Conservation (phyloP, 2,797 vertebrate genomes). For the Chaetophractus vellerosus region DNA sequence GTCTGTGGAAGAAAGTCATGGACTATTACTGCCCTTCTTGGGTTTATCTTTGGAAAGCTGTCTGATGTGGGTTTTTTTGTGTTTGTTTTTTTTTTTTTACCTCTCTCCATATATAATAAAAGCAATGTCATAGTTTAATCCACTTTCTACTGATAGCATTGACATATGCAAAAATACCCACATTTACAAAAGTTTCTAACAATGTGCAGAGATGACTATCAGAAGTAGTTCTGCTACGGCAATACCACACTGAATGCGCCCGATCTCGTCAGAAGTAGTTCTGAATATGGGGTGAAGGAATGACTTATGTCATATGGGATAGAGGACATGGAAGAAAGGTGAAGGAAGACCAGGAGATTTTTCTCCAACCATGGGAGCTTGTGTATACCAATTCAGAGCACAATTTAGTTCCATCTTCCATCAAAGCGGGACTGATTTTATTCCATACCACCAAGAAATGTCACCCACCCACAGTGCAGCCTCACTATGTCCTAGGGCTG, state of each 20-base stretch:
- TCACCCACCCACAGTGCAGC: neutral
- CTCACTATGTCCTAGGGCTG: neutral
- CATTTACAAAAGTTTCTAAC: constrained; percentile 7
- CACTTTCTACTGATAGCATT: neutral
- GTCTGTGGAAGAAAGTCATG: neutral
- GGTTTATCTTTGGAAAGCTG: neutral
- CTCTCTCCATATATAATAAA: neutral
- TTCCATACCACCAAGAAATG: neutral
- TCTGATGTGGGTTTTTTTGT: neutral
- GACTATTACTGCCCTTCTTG: neutral
- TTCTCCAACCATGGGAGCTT: neutral
- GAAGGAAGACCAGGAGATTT: neutral
- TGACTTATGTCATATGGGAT: neutral
- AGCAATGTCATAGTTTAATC: neutral
- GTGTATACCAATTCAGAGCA: neutral
- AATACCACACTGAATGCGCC: too few species aligned
- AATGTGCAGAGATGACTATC: constrained; percentile 22
- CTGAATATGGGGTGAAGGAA: neutral
- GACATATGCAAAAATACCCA: neutral
- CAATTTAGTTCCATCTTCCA: neutral
- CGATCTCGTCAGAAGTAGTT: constrained; percentile 53
- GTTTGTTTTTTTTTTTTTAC: too few species aligned
- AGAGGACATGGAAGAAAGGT: neutral
- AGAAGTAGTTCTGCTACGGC: constrained; percentile 34
- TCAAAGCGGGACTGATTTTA: neutral